Evolutionary conservation across 2,888 invertebrate species (phyloP).

Genomic region (Napeogenes sylphis): DNA sequence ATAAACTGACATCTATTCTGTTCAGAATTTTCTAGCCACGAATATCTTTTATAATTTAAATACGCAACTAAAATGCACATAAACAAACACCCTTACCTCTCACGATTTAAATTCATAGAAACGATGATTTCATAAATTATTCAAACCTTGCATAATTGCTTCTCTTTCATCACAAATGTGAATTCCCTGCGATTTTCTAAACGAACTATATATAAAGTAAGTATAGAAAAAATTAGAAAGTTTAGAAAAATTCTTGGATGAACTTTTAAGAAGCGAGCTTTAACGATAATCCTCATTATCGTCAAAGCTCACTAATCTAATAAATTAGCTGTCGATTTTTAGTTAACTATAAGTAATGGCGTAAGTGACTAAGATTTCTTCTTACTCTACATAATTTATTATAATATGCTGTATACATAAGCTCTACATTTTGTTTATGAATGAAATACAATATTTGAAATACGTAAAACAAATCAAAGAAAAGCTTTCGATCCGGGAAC

Average conservation of each 20-base stretch:
- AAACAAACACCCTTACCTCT: not conserved
- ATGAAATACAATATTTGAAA: not conserved
- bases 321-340: no score
- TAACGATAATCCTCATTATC: no score
- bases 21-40: not conserved
- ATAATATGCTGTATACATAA: no score
- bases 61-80: slow-evolving; percentile 1
- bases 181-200: slow-evolving; percentile 1
- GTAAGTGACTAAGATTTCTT: no score
- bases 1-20: not conserved
- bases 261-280: no score
- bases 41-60: not conserved
- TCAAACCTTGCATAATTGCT: slow-evolving; percentile 4
- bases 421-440: not conserved
- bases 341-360: no score
- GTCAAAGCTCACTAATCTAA: no score
- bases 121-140: slow-evolving; percentile 7
- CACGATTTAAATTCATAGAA: slow-evolving; percentile 8
- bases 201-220: no score
- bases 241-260: no score
- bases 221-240: no score
- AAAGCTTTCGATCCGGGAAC: slow-evolving; percentile 7
- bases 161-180: slow-evolving; percentile 4
- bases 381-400: no score
- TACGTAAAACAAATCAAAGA: not conserved